Evolutionary conservation across 2,797 vertebrate genomes (phyloP).

Genomic region (Sebastiscus albofasciatus): DNA sequence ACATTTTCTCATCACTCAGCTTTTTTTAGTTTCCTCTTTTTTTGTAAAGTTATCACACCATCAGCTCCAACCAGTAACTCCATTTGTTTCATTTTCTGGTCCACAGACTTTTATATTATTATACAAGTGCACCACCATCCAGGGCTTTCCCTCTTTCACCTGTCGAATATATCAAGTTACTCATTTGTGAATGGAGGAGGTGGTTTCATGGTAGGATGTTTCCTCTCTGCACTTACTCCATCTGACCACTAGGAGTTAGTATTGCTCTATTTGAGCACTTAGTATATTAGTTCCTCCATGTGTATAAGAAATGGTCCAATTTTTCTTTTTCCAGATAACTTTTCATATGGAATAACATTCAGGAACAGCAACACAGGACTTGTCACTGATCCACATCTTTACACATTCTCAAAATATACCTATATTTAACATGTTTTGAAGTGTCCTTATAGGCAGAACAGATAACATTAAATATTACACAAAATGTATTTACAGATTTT

Average conservation of each 20-base stretch:
- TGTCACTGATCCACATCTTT: background rate
- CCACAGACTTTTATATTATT: background rate
- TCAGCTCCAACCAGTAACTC: background rate
- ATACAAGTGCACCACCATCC: background rate
- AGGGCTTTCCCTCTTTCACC: background rate
- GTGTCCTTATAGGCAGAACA: background rate
- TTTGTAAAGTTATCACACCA: background rate
- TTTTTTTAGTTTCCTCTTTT: constrained; percentile 25
- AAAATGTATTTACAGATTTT: too few relatives aligned
- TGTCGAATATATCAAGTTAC: background rate
- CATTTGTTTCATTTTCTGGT: background rate
- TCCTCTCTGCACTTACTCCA: background rate
- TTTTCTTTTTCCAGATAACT: background rate
- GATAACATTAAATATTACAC: too few relatives aligned
- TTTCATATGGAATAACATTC: background rate
- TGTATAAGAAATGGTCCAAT: background rate
- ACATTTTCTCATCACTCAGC: background rate
- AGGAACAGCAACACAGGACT: background rate
- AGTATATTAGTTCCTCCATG: background rate
- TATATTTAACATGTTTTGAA: background rate
- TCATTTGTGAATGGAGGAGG: background rate
- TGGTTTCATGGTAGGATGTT: background rate
- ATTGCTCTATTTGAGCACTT: constrained; percentile 2
- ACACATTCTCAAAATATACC: too few relatives aligned
- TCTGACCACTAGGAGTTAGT: constrained; percentile 48